Evolutionary conservation across 2,888 invertebrate species (phyloP).

Genomic region (Terebella lapidaria): DNA sequence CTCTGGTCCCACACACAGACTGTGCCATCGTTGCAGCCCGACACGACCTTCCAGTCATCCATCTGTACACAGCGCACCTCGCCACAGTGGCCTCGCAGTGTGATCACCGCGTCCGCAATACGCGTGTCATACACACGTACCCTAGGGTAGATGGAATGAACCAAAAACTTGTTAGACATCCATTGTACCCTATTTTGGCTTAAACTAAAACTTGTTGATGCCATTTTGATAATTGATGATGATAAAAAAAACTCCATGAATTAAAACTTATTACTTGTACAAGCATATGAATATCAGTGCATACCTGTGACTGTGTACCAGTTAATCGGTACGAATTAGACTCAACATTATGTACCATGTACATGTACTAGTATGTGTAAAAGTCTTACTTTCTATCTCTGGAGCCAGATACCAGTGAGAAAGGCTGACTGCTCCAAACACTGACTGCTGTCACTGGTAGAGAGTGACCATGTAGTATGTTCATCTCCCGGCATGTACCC

Average conservation of each 20-base stretch:
- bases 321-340: too few relatives aligned
- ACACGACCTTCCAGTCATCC: constrained; percentile 49
- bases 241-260: too few relatives aligned
- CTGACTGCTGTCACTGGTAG: neutral
- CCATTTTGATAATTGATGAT: too few relatives aligned
- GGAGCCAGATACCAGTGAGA: neutral
- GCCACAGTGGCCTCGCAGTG: constrained; percentile 31
- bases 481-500: neutral
- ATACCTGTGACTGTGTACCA: too few relatives aligned
- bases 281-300: too few relatives aligned
- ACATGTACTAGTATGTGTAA: too few relatives aligned
- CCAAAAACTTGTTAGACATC: too few relatives aligned
- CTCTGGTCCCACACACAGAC: constrained; percentile 45
- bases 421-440: neutral
- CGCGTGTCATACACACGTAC: constrained; percentile 41
- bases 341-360: too few relatives aligned
- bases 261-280: too few relatives aligned
- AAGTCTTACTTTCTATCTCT: neutral
- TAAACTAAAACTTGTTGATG: too few relatives aligned
- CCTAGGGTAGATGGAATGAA: constrained; percentile 28
- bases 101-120: constrained; percentile 10
- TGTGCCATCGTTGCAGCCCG: constrained; percentile 39
- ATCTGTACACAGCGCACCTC: constrained; percentile 38
- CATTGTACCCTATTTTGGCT: too few relatives aligned
- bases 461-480: neutral